Percentiles rank a stretch among this genome's conserved stretches.
Conservation (phyloP, 2,797 vertebrate genomes). For the Falco naumanni region DNA sequence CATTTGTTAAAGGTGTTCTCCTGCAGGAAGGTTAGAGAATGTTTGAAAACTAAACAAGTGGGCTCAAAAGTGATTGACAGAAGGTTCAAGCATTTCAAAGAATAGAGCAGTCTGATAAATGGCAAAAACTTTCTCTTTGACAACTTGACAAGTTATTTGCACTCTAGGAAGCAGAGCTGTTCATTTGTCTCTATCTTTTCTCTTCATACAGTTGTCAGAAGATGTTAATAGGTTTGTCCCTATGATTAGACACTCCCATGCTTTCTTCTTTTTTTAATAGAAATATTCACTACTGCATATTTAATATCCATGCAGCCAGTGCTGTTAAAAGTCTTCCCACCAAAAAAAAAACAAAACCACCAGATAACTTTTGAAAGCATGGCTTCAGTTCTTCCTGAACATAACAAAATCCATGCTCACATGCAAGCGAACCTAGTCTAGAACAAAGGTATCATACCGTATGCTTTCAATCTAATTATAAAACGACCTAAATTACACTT, state of each 20-base stretch:
- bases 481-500: not conserved
- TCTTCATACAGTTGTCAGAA: not conserved
- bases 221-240: not conserved
- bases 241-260: not conserved
- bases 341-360: not conserved
- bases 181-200: slow-evolving; percentile 22
- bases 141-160: not conserved
- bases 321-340: not conserved
- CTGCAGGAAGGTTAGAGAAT: not conserved
- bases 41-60: not conserved
- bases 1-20: not conserved
- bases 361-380: not conserved
- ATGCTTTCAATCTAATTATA: not conserved
- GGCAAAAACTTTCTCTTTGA: not conserved
- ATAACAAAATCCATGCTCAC: not conserved
- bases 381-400: not conserved
- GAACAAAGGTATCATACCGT: not conserved
- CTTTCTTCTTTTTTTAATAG: not conserved
- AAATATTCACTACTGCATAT: not conserved
- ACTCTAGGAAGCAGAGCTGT: slow-evolving; percentile 4
- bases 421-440: not conserved
- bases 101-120: slow-evolving; percentile 18
- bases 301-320: not conserved
- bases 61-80: not conserved
- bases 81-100: slow-evolving; percentile 5